A percentile compares a stretch with the other conserved stretches of the same genome.
phyloP scores from a whole-genome alignment of 2,888 invertebrate genomes.

The Xestobium rufovillosum region DNA sequence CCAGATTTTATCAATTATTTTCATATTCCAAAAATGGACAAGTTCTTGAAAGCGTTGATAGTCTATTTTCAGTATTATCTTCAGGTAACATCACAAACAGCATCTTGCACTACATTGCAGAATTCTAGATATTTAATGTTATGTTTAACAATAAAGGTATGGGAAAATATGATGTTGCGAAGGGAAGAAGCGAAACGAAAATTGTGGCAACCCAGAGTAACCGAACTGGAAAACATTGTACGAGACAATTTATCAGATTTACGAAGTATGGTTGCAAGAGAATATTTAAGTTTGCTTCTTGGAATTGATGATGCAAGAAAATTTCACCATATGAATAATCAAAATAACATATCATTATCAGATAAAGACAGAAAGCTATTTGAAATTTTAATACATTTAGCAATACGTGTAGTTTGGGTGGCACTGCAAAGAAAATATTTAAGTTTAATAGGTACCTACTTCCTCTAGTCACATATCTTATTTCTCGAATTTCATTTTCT shows the following conservation, averaged over 20 bases:
- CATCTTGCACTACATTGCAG: no score
- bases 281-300: conserved; percentile 52
- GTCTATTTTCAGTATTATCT: conserved; percentile 57
- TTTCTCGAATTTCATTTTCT: no score
- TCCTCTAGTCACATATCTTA: no score
- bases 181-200: conserved; percentile 47
- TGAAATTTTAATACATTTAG: conserved; percentile 52
- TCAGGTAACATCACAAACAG: no score
- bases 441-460: conserved; percentile 52
- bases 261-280: conserved; percentile 52
- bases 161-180: conserved; percentile 49
- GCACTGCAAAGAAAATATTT: conserved; percentile 53
- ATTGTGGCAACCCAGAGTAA: conserved; percentile 48
- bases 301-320: conserved; percentile 49
- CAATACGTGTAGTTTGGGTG: conserved; percentile 57
- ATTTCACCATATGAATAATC: conserved; percentile 55
- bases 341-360: conserved; percentile 51
- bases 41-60: conserved; percentile 55
- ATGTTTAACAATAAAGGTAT: conserved; percentile 46
- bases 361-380: conserved; percentile 56
- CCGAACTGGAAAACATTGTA: conserved; percentile 44
- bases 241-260: conserved; percentile 52
- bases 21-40: conserved; percentile 52
- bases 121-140: no score
- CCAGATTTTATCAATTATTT: conserved; percentile 54